phyloP scores from a whole-genome alignment of 1,140 invertebrate species.

The Bombus breviceps region DNA sequence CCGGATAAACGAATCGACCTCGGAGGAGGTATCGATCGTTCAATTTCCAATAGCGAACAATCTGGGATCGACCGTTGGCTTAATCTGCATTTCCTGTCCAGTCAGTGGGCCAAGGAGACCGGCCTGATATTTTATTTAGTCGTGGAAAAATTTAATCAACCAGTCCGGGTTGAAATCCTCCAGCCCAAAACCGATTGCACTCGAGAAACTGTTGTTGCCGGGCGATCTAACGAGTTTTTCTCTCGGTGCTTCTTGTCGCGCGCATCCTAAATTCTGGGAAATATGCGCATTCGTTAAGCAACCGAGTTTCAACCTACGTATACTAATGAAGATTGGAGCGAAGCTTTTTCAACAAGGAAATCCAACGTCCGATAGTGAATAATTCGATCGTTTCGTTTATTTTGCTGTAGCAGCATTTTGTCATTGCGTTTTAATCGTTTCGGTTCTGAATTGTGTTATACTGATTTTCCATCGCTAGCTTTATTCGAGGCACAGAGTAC shows the following conservation, averaged over 20 bases:
- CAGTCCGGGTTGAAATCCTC: background rate
- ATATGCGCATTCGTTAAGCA: conserved; percentile 42
- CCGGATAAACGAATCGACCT: conserved; percentile 26
- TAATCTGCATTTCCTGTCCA: conserved; percentile 37
- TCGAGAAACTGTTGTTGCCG: conserved; percentile 24
- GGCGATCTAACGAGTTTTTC: conserved; percentile 42
- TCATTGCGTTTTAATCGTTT: background rate
- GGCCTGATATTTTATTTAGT: conserved; percentile 42
- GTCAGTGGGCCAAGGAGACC: conserved; percentile 24
- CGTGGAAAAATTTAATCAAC: conserved; percentile 41
- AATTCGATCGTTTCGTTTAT: background rate
- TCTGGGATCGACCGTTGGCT: conserved; percentile 3
- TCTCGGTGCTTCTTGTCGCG: background rate
- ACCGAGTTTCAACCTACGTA: background rate
- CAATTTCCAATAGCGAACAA: conserved; percentile 23
- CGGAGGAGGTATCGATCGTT: conserved; percentile 21
- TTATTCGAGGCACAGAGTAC: no score
- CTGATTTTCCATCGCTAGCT: no score
- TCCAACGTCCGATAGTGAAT: background rate
- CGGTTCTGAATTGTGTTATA: background rate
- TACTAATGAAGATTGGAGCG: conserved; percentile 12
- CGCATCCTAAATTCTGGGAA: conserved; percentile 10
- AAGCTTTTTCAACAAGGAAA: background rate
- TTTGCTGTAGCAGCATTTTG: background rate
- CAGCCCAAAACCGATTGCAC: conserved; percentile 1